Evolutionary conservation across 1,140 invertebrate genomes (phyloP), one percentile per base, ranked within the genome.

Genomic region (Platorchestia sp.): DNA sequence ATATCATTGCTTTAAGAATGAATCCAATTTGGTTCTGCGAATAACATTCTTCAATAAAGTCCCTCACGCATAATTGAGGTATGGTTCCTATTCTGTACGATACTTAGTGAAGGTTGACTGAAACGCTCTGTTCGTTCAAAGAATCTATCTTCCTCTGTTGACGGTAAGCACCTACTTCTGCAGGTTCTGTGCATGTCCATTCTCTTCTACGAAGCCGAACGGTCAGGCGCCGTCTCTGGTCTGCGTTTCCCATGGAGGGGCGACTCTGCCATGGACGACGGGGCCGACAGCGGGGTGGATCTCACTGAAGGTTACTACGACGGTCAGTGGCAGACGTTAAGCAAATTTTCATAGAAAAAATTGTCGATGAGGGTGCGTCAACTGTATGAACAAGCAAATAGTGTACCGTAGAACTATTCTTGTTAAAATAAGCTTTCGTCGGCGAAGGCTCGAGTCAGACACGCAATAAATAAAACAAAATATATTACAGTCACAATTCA

Each of bases 271-370:
- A 96, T 98, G 19, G 95, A 97, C 36, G 98, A 98, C 97, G 97
- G 97, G 45, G 97, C 97, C 7, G 96, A 97, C 16, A 97, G 97
- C 75, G 98, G 97, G 6, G 97, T 98, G 96, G 98, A 98, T 96
- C 97, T 98, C 36, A 97, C 97, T 40, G 98, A 98, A 75, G 98
- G 98, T 89, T 98, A 98, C 97, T 98, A 98, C 96, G 98, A 98
- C 96, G 98, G 91, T 95, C 89, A 95, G 95, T 45, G 75, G 59
- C 45, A 47, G 47, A 51, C 27, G 3, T 45, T 53, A 42, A 27
- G 36, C 86, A 42, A 95, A 0, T 53, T 47, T 86, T 45, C 27
- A 93, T 93, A 3, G 36, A 36, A 45, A 19, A 14, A 51, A 22
- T 27, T 1, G 36, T 53, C 36, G 86, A 45, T 75, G 86, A 95